Evolutionary conservation across 2,797 vertebrate species (phyloP), one percentile per base, ranked within the genome.

Genomic region (Tauraco hartlaubi): DNA sequence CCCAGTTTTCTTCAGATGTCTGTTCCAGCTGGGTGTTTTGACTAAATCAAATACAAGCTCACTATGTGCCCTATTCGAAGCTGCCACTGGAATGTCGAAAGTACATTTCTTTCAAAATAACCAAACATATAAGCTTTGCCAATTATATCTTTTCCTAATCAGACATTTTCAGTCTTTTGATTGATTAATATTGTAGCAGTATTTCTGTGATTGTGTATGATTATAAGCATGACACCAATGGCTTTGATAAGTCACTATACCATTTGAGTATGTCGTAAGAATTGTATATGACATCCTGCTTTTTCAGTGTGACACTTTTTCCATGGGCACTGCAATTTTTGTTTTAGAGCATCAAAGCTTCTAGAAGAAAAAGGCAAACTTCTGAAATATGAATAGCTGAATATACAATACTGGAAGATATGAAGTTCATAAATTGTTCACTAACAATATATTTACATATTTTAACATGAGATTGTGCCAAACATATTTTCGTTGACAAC

Each of bases 1-100:
- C 33, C 22, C 25, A 9, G 19, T 90, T 84, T 93, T 69, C 43
- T 81, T 66, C 71, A 85, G 74, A 79, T 76, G 44, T 37, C 67
- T 59, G 18, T 26, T 89, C 43, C n/a, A 79, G 41, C 33, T 73
- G 74, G 14, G 18, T 94, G 61, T 94, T 95, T 92, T 91, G 84
- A 77, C 85, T 90, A 83, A 58, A 85, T 35, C 11, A 54, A 48
- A 59, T 25, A 25, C 67, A 54, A 78, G 23, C 46, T 92, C 41
- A n/a, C 19, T 31, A 59, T 0, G 0, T 81, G 59, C n/a, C 55
- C 63, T 39, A 78, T 39, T 69, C 51, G 91, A 92, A 92, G 55
- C 39, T 89, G 43, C n/a, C 0, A 0, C 43, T 63, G 68, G 68
- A 94, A 77, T 56, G 78, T 19, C 67, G 48, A 63, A 69, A 78